Evolutionary conservation across 2,888 invertebrate species (phyloP).

Genomic region (Heteropelma amictum): DNA sequence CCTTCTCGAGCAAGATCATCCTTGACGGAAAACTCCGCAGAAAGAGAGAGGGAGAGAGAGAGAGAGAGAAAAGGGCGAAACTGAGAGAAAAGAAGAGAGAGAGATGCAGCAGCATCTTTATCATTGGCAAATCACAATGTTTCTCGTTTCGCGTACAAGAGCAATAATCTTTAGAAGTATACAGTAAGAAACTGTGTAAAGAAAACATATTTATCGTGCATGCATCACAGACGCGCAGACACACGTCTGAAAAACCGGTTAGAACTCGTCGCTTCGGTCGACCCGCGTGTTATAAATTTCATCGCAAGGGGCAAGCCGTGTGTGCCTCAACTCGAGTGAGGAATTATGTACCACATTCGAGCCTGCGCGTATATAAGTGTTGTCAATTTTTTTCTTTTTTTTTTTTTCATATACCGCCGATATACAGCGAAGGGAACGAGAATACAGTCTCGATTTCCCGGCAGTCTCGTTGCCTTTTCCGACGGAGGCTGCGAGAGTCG

Average conservation of each 20-base stretch:
- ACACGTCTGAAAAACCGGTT: constrained; percentile 38
- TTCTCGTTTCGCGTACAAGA: constrained; percentile 11
- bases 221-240: neutral
- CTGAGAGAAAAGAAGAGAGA: neutral
- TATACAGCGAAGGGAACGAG: too few relatives aligned
- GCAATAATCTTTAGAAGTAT: constrained; percentile 1
- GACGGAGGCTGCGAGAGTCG: constrained; percentile 57
- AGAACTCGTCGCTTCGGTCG: constrained; percentile 23
- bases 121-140: constrained; percentile 21
- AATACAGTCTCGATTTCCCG: constrained; percentile 39
- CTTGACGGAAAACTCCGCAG: too few relatives aligned
- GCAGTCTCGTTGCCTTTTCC: constrained; percentile 45
- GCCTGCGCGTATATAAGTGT: too few relatives aligned
- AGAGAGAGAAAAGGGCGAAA: neutral
- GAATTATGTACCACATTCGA: constrained; percentile 16
- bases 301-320: constrained; percentile 54
- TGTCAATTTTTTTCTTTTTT: too few relatives aligned
- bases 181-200: neutral
- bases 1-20: too few relatives aligned
- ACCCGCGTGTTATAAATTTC: constrained; percentile 57
- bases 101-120: constrained; percentile 4
- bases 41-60: neutral
- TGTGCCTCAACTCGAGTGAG: constrained; percentile 24
- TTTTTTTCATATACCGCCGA: too few relatives aligned
- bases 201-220: constrained; percentile 48